These are phyloP conservation scores for Pasiphila rectangulata DNA, from an alignment of 2,888 invertebrate species.

Conservation along the genomic window DNA sequence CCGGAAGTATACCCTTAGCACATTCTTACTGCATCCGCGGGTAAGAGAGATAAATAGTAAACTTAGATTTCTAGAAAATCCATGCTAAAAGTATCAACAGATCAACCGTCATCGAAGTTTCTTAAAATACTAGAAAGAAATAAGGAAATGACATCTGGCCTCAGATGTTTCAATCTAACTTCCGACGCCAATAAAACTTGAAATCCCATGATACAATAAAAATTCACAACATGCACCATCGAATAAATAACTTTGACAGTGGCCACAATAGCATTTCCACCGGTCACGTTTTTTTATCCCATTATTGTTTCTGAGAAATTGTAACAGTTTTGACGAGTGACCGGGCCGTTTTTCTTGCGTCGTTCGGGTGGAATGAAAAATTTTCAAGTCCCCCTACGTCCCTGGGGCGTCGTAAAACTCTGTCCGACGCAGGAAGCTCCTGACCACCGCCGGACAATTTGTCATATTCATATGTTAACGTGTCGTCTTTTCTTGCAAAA, in stretches of 20 bases:
- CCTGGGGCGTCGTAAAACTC: constrained; percentile 79
- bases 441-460: constrained; percentile 76
- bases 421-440: constrained; percentile 62
- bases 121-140: constrained; percentile 11
- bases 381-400: constrained; percentile 74
- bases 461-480: constrained; percentile 82
- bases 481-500: constrained; percentile 80
- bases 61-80: no score
- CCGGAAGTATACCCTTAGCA: no score
- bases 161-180: constrained; percentile 49
- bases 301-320: constrained; percentile 81
- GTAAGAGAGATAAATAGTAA: no score
- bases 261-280: constrained; percentile 68
- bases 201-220: constrained; percentile 75
- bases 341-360: constrained; percentile 75
- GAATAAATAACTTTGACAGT: constrained; percentile 81
- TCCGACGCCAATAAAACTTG: constrained; percentile 67
- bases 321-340: constrained; percentile 80
- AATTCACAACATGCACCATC: constrained; percentile 71
- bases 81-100: no score
- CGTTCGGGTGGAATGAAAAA: constrained; percentile 76
- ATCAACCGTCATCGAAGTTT: constrained; percentile 2
- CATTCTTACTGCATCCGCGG: no score
- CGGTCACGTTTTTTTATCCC: constrained; percentile 70
- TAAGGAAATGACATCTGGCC: constrained; percentile 18